Evolutionary conservation across 2,113 vertebrate species (phyloP), one percentile per base, ranked within the genome.

Genomic region (Lepus timidus): DNA sequence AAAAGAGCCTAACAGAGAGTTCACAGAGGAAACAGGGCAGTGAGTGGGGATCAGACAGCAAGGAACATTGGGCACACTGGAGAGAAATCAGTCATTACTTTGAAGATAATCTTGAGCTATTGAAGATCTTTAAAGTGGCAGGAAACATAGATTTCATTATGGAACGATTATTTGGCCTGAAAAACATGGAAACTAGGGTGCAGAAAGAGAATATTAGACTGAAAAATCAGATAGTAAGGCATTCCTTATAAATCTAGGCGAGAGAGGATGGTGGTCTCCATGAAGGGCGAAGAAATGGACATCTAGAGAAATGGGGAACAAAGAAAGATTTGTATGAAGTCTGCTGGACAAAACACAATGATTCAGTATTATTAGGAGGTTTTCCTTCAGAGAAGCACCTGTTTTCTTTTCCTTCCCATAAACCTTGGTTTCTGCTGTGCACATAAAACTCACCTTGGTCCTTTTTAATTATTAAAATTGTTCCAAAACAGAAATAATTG

Each of bases 361-460:
- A 61, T 39, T 91, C 20, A 16, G 36, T 83, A 80, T 23, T 49
- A 31, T 71, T 71, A 22, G 84, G 5, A 7, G 3, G 2, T 39
- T 82, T 10, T 10, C 79, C 55, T 91, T 94, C 44, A 76, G 49
- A 85, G 27, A 3, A 73, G 51, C 5, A 1, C 27, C 11, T 20
- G 5, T 96, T 76, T 14, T 39, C 36, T 84, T 31, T 64, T 82
- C 0, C 39, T 78, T 91, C 6, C 6, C 25, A 22, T 49, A 61
- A 61, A 88, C 4, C 8, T 91, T 74, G n/a, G 16, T 91, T 88
- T 67, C 36, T 68, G 13, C 33, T 68, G 3, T 81, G 39, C 6
- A 85, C n/a, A 91, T 93, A 33, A 94, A 44, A 83, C 80, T 91
- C 3, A 70, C 31, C n/a, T 68, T 84, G 14, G 65, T 88, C 22